Evolutionary conservation across 2,888 invertebrate species (phyloP).

Genomic region (Temnothorax rugatulus): DNA sequence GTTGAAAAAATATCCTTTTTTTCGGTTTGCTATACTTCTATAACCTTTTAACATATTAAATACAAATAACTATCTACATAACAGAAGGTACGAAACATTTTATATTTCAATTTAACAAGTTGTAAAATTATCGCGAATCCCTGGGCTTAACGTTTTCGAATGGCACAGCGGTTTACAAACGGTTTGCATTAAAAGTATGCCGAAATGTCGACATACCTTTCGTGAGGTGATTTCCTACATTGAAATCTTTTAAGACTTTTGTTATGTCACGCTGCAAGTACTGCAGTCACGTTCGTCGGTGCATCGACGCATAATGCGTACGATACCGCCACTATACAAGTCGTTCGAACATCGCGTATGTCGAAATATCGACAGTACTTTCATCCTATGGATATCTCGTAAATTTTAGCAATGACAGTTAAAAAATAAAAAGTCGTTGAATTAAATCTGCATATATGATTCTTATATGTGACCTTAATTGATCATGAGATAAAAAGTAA

Average conservation of each 20-base stretch:
- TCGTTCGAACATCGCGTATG: constrained; percentile 58
- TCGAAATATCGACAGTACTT: constrained; percentile 76
- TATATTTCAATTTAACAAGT: background rate
- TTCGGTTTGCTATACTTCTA: too few species aligned
- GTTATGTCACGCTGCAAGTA: background rate
- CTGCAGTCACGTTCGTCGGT: constrained; percentile 19
- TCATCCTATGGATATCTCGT: constrained; percentile 10
- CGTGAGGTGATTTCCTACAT: constrained; percentile 19
- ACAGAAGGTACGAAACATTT: background rate
- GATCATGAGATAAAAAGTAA: background rate
- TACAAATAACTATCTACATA: background rate
- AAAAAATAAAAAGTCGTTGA: background rate
- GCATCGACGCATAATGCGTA: constrained; percentile 10
- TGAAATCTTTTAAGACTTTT: constrained; percentile 13
- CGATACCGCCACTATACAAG: constrained; percentile 40
- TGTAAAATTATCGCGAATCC: background rate
- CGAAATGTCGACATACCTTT: background rate
- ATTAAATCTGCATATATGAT: background rate
- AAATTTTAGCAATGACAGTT: background rate
- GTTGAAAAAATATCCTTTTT: too few species aligned
- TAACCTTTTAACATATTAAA: background rate
- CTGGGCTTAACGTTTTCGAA: background rate
- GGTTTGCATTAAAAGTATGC: constrained; percentile 2
- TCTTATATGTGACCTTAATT: background rate
- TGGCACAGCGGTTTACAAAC: background rate